phyloP scores from a whole-genome alignment of 53 echinoderm and acorn worm species.

The Stichopus horrens region DNA sequence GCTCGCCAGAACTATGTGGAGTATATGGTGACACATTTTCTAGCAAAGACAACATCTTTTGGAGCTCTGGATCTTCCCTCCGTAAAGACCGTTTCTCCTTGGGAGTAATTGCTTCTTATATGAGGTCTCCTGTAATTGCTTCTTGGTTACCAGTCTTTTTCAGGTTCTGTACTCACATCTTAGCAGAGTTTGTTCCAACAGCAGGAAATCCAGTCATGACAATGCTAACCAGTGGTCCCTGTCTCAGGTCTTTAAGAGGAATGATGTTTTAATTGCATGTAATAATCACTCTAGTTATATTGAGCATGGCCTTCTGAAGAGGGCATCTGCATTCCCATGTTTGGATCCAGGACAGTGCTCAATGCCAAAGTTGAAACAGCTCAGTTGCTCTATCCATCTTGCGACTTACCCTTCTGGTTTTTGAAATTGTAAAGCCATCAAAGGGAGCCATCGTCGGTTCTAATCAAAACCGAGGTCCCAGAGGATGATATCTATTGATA shows the following conservation, averaged over 20 bases:
- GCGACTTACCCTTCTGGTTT: neutral
- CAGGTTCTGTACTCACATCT: too few species aligned
- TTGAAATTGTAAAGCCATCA: constrained; percentile 43
- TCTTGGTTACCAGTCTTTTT: too few species aligned
- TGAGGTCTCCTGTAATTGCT: neutral
- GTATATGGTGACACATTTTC: neutral
- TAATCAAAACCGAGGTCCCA: constrained; percentile 26
- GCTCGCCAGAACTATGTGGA: constrained; percentile 41
- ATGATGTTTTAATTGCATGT: neutral
- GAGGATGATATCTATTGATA: constrained; percentile 34
- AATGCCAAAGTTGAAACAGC: constrained; percentile 18
- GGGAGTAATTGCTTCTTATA: neutral
- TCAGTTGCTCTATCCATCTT: constrained; percentile 12
- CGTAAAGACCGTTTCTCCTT: constrained; percentile 9
- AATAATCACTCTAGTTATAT: neutral
- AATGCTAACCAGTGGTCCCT: too few species aligned
- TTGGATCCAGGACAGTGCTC: constrained; percentile 19
- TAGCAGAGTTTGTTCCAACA: too few species aligned
- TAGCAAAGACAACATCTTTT: neutral
- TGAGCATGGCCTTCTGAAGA: neutral
- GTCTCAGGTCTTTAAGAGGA: too few species aligned
- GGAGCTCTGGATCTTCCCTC: constrained; percentile 12
- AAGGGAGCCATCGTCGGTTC: constrained; percentile 46
- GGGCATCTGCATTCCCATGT: constrained; percentile 36
- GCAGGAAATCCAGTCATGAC: too few species aligned